Base-by-base conservation (phyloP, 2,113 vertebrate species). In the Hyaena hyaena region DNA sequence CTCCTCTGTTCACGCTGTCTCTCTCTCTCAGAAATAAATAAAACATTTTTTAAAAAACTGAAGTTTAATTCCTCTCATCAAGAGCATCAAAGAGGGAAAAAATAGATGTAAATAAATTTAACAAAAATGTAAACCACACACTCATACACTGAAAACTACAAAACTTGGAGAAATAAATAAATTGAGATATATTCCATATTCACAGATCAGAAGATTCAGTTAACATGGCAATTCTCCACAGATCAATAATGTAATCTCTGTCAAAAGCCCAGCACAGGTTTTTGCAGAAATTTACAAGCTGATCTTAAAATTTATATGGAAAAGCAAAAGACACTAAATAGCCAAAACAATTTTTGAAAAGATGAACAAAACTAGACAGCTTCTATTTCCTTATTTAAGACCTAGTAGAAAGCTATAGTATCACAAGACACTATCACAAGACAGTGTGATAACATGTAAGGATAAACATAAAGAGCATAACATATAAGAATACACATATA, bases 101-200 rank as follows among this genome's bases (percentile, higher is more conserved):
- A 76, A 48, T 39, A 14, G 7, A 26, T 76, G 73, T 76, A 76
- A 76, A 16, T 76, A 76, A 76, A 76, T 16, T 45, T 76, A 76
- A 48, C 43, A 76, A 45, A 76, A 48, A 43, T 48, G 73, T 76
- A 76, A 76, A 76, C 26, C 45, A 76, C 43, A 76, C 14, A 76
- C 33, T 68, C 53, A 33, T 69, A 69, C 8, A 50, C 23, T 87
- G 21, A 35, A 69, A 87, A 69, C 33, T 87, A 69, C 7, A 88
- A 88, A 88, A 45, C 53, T 43, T 31, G 69, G 45, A 74, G 86
- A 88, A 76, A 74, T 69, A 86, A 86, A 86, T 86, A 69, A 87
- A 69, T 16, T 68, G 65, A 87, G 45, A 69, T 15, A 87, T 14
- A 69, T n/a, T 69, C 23, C 31, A 86, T 10, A 16, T 35, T 53